Evolutionary conservation across 2,113 vertebrate species (phyloP), one percentile per base, ranked within the genome.

Genomic region (Galbula dea): DNA sequence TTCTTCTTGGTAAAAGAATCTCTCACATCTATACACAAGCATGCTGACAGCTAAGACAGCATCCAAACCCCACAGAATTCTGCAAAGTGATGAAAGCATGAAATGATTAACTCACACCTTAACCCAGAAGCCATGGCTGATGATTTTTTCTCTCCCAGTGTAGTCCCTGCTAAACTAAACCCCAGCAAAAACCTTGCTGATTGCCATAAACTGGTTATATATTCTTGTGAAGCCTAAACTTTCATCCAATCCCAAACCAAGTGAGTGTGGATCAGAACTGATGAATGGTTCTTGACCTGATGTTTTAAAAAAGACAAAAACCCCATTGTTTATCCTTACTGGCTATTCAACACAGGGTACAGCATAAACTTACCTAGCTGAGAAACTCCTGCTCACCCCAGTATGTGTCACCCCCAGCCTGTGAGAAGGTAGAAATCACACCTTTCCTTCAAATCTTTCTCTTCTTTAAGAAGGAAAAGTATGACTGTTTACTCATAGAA

Each of bases 241-340:
- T 65, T 84, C 20, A 45, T 49, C 15, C 13, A 57, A 17, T 71
- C 32, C 83, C 24, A 36, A 55, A 69, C 48, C 19, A 57, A 41
- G 19, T 18, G 4, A 7, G 0, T 36, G 34, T 34, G 23, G 34
- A 84, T 32, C 46, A 69, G 24, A 34, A 68, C 68, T 89, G 72
- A 32, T 45, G 43, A 65, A 84, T 7, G 2, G 0, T 57, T 2
- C 3, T 45, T 61, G 27, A 43, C 11, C 8, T 55, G 36, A 34
- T 20, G 3, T 21, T 84, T 82, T 41, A 71, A 11, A 63, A 74
- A 55, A 24, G 0, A n/a, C 4, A n/a, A 57, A 55, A 72, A 65
- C 37, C 0, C 0, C 10, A 13, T 39, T 45, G 7, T 6, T 74
- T 1, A 0, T 74, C 68, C n/a, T 48, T 71, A 30, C 7, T 49